These are phyloP conservation scores for Pseudotriccus pelzelni DNA, from an alignment of 2,797 vertebrate species.

Conservation along the genomic window DNA sequence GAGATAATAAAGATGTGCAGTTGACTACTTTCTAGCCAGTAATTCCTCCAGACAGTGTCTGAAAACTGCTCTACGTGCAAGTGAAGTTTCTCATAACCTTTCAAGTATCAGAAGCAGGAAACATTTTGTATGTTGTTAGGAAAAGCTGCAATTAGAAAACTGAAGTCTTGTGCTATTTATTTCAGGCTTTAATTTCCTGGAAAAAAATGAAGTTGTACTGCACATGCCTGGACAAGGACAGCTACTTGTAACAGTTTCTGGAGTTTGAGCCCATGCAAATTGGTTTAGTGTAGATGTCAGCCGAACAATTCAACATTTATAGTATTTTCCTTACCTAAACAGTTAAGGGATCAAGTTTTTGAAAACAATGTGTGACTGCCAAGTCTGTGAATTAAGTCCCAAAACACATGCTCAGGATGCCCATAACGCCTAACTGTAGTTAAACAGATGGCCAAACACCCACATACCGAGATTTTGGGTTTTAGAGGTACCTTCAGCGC, in stretches of 20 bases:
- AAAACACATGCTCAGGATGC: not conserved
- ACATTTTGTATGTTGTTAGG: not conserved
- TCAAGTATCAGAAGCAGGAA: not conserved
- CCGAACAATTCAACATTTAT: not conserved
- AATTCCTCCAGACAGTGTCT: not conserved
- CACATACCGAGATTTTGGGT: accelerated
- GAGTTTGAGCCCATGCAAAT: not conserved
- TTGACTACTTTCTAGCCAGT: not conserved
- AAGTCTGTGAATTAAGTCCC: not conserved
- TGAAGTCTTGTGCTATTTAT: not conserved
- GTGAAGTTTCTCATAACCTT: not conserved
- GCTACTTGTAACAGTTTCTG: not conserved
- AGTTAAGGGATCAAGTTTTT: not conserved
- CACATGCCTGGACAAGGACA: not conserved
- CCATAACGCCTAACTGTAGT: accelerated
- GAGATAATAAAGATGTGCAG: not conserved
- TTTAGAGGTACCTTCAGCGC: not conserved
- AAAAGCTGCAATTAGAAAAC: not conserved
- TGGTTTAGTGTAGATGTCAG: not conserved
- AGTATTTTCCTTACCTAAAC: not conserved
- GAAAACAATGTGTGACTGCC: not conserved
- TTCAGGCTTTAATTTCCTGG: not conserved
- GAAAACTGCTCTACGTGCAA: not conserved
- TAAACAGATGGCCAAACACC: not conserved
- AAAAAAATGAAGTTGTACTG: not conserved